phyloP scores from a whole-genome alignment of 2,888 invertebrate species.

The Meandrusa payeni region DNA sequence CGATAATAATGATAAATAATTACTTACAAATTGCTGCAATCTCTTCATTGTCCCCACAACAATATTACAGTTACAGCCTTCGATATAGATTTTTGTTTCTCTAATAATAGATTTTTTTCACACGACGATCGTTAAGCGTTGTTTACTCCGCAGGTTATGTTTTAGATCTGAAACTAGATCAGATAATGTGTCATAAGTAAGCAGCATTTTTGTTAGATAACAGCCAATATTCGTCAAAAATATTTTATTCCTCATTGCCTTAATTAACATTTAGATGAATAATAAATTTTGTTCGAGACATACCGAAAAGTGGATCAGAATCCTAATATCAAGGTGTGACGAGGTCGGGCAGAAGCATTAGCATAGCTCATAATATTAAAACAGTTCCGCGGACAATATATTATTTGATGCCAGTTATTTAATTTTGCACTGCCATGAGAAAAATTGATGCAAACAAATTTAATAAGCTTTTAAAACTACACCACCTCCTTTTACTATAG shows the following conservation, averaged over 20 bases:
- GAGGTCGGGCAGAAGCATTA: constrained; percentile 63
- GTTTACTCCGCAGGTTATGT: constrained; percentile 56
- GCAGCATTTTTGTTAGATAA: constrained; percentile 47
- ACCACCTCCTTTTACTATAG: constrained; percentile 33
- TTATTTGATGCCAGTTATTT: constrained; percentile 31
- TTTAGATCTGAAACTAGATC: constrained; percentile 69
- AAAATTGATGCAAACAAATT: constrained; percentile 32
- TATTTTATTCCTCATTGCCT: constrained; percentile 61
- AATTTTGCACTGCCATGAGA: constrained; percentile 38
- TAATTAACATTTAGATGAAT: constrained; percentile 70
- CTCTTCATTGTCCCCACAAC: constrained; percentile 29
- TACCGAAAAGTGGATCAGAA: constrained; percentile 68
- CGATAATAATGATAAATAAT: constrained; percentile 2
- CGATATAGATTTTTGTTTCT: constrained; percentile 19
- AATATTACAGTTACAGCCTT: constrained; percentile 13
- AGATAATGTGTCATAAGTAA: constrained; percentile 51
- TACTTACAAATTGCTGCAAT: constrained; percentile 55
- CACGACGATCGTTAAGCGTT: constrained; percentile 37
- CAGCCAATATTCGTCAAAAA: constrained; percentile 53
- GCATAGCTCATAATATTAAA: constrained; percentile 58
- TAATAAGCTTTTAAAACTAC: not conserved
- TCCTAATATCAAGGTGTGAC: constrained; percentile 64
- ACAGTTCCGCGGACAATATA: constrained; percentile 42
- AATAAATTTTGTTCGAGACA: constrained; percentile 67
- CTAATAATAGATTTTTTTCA: constrained; percentile 30